phyloP scores from a whole-genome alignment of 1,140 invertebrate species.

The Arion vulgaris region DNA sequence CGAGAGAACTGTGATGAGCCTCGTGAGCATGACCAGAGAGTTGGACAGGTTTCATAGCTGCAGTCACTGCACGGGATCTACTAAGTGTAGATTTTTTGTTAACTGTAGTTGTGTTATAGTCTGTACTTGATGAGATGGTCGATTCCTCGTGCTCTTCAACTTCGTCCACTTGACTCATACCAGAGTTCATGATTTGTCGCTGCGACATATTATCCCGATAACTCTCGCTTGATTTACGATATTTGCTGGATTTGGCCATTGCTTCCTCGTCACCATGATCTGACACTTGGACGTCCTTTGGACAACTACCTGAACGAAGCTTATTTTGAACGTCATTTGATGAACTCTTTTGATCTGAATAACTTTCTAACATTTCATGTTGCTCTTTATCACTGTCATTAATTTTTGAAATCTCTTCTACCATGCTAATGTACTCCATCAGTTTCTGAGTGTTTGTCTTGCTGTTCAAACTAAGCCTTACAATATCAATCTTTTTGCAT shows the following conservation, averaged over 20 bases:
- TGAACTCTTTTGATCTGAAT: not conserved
- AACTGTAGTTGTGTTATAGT: not conserved
- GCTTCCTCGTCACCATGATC: not conserved
- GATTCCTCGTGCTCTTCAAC: not conserved
- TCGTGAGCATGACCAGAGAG: not conserved
- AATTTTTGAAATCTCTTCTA: constrained; percentile 41
- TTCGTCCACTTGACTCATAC: constrained; percentile 25
- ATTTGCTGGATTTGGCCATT: not conserved
- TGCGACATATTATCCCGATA: not conserved
- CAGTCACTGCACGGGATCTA: not conserved
- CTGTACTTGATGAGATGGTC: not conserved
- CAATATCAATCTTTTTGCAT: constrained; percentile 57
- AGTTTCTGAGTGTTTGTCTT: constrained; percentile 49
- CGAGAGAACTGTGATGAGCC: not conserved
- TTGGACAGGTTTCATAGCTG: not conserved
- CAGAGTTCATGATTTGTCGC: not conserved
- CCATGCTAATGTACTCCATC: constrained; percentile 49
- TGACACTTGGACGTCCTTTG: not conserved
- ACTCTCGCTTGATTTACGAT: not conserved
- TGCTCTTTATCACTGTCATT: not conserved
- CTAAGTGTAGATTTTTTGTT: not conserved
- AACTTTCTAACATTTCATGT: not conserved
- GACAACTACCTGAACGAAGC: constrained; percentile 5
- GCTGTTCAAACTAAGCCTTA: constrained; percentile 48
- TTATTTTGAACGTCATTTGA: not conserved